Conservation (phyloP, 2,113 vertebrate genomes). For the Ia io region DNA sequence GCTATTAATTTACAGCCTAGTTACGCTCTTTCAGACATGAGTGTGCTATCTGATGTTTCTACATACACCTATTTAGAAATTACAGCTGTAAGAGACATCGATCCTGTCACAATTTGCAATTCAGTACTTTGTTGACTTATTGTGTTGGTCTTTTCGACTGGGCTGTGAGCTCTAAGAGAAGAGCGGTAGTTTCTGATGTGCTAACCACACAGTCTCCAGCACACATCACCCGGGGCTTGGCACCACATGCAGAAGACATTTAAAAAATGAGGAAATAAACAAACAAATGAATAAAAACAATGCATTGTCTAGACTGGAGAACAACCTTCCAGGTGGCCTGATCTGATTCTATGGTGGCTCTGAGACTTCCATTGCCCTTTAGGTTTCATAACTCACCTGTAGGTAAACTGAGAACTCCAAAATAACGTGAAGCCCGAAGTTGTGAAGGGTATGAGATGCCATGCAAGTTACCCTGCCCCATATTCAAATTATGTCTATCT, state of each 20-base stretch:
- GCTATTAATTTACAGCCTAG: too few relatives aligned
- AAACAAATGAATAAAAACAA: neutral
- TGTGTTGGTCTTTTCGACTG: neutral
- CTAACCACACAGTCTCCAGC: neutral
- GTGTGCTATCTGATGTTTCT: neutral
- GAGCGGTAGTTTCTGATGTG: neutral
- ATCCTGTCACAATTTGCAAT: neutral
- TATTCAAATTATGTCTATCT: neutral
- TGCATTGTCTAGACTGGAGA: neutral
- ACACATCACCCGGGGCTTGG: neutral
- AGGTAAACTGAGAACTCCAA: neutral
- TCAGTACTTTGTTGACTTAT: neutral
- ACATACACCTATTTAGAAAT: neutral
- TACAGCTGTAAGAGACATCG: neutral
- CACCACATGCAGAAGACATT: neutral
- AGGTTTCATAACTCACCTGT: neutral
- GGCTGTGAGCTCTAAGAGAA: neutral
- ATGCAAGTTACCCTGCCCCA: neutral
- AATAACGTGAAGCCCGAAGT: neutral
- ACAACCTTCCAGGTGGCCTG: neutral
- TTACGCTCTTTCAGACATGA: neutral
- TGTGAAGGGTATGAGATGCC: neutral
- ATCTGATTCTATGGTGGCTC: neutral
- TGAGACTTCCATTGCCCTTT: neutral
- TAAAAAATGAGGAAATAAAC: neutral